Conservation (phyloP, 2,888 invertebrate genomes). For the Polydrusus cervinus region DNA sequence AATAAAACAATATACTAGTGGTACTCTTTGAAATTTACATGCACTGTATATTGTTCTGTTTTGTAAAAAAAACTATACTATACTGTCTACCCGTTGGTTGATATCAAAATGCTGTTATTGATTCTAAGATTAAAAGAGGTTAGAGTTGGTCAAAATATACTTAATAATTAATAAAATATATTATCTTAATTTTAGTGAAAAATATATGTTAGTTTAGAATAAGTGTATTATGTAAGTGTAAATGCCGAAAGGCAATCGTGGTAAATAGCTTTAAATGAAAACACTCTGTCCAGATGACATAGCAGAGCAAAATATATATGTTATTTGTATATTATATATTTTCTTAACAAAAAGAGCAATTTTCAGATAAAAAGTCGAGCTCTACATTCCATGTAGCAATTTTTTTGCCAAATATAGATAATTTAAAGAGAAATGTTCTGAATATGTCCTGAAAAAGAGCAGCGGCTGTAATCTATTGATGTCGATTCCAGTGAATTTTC, state of each 20-base stretch:
- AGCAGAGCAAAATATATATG: slow-evolving; percentile 38
- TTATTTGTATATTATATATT: slow-evolving; percentile 39
- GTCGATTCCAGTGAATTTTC: no score
- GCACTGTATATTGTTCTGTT: no score
- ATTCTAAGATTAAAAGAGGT: no score
- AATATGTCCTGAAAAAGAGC: no score
- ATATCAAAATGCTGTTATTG: no score
- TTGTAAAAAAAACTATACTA: no score
- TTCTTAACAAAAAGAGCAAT: slow-evolving; percentile 35
- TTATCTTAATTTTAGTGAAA: slow-evolving; percentile 31
- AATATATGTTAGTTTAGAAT: slow-evolving; percentile 31
- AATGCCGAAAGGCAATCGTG: slow-evolving; percentile 33
- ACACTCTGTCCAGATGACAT: slow-evolving; percentile 40
- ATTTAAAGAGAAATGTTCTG: not conserved
- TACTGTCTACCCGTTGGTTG: no score
- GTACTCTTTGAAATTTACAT: no score
- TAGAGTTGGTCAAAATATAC: no score
- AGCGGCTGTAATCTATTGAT: no score
- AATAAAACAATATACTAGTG: no score
- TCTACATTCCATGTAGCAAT: slow-evolving; percentile 34
- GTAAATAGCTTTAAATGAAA: slow-evolving; percentile 42
- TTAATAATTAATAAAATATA: not conserved
- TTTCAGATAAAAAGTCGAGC: slow-evolving; percentile 34
- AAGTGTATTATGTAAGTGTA: slow-evolving; percentile 26
- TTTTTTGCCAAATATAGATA: slow-evolving; percentile 21